These are phyloP conservation scores for Seladonia tumulorum DNA, from an alignment of 2,888 invertebrate genomes.

Conservation along the genomic window DNA sequence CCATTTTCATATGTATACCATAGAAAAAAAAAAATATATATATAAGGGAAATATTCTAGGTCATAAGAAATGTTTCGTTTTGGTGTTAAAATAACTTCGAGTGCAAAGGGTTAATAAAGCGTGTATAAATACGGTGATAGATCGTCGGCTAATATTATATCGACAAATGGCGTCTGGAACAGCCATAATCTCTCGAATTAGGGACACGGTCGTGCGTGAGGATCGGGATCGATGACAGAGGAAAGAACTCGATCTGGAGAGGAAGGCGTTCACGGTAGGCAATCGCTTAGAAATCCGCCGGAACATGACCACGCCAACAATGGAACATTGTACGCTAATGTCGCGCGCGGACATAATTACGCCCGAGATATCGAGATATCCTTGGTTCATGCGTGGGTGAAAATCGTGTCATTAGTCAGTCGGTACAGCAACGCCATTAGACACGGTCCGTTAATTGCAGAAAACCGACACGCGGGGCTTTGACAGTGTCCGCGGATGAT, in stretches of 20 bases:
- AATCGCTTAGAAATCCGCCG: constrained; percentile 51
- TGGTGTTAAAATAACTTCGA: too few species aligned
- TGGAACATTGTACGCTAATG: constrained; percentile 74
- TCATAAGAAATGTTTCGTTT: too few species aligned
- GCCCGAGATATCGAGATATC: constrained; percentile 69
- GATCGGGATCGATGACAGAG: not conserved
- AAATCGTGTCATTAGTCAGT: constrained; percentile 73
- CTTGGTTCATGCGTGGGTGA: constrained; percentile 69
- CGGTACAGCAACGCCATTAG: constrained; percentile 69
- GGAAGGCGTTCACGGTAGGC: constrained; percentile 54
- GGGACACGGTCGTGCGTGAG: not conserved
- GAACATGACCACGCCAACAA: constrained; percentile 64
- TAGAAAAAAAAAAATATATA: too few species aligned
- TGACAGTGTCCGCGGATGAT: constrained; percentile 30
- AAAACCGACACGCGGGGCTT: constrained; percentile 33
- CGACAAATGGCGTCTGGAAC: not conserved
- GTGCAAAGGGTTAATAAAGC: too few species aligned
- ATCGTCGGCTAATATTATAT: not conserved
- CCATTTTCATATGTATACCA: too few species aligned
- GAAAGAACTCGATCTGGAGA: constrained; percentile 51
- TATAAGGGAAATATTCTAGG: too few species aligned
- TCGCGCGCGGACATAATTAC: constrained; percentile 73
- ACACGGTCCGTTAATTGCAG: constrained; percentile 72
- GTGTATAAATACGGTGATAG: not conserved
- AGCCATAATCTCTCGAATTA: not conserved